Percentiles rank a stretch among this genome's conserved stretches.
phyloP scores from a whole-genome alignment of 2,797 vertebrate species.

The Cheracebus regulus region DNA sequence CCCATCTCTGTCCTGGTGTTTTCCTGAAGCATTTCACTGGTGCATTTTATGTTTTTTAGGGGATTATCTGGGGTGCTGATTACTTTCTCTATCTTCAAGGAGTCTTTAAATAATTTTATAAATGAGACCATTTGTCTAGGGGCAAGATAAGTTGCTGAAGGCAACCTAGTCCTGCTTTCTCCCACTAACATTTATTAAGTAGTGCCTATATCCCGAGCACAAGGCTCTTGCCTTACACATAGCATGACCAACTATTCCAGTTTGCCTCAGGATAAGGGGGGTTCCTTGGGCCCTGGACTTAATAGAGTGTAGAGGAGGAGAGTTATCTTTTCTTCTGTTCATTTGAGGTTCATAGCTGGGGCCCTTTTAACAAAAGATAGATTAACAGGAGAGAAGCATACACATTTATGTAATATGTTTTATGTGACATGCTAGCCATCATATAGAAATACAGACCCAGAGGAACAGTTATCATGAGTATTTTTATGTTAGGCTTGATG shows the following conservation, averaged over 20 bases:
- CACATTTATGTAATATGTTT: neutral
- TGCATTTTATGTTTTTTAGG: neutral
- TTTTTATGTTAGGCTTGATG: neutral
- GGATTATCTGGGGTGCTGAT: neutral
- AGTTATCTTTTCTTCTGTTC: neutral
- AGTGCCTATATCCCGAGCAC: neutral
- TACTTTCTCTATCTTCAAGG: neutral
- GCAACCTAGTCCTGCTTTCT: neutral
- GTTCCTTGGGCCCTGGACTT: neutral
- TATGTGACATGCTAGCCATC: neutral
- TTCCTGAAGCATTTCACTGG: neutral
- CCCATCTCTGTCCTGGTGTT: neutral
- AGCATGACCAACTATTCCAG: neutral
- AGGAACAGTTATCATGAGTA: neutral
- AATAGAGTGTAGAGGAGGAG: neutral
- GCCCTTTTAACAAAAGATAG: neutral
- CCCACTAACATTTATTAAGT: neutral
- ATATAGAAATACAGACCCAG: neutral
- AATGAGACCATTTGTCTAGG: neutral
- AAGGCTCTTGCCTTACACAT: neutral
- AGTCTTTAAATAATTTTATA: neutral
- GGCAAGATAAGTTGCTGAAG: neutral
- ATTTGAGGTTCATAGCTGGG: neutral
- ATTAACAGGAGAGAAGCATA: neutral
- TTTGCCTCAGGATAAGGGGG: neutral